These are phyloP conservation scores for Leptinotarsa lineolata DNA, from an alignment of 1,140 invertebrate genomes.

Conservation along the genomic window DNA sequence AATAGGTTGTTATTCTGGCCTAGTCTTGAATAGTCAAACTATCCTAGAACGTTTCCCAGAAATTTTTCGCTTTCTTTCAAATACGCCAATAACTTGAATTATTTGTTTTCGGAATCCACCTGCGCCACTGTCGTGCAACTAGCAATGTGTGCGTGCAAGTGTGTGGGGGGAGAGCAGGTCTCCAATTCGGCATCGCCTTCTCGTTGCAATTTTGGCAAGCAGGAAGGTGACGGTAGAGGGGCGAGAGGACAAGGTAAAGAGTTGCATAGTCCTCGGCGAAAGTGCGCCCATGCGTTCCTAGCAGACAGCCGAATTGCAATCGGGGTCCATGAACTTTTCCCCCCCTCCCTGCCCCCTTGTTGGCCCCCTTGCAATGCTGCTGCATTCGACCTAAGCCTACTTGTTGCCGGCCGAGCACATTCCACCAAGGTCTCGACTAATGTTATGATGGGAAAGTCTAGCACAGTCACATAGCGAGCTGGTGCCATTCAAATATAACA, in stretches of 20 bases:
- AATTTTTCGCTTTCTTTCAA: too few relatives aligned
- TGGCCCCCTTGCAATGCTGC: slow-evolving; percentile 36
- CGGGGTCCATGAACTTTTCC: slow-evolving; percentile 49
- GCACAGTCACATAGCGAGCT: slow-evolving; percentile 13
- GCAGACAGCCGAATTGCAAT: slow-evolving; percentile 55
- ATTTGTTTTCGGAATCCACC: neutral
- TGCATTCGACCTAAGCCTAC: slow-evolving; percentile 41
- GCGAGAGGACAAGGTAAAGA: slow-evolving; percentile 39
- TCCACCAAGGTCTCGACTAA: slow-evolving; percentile 36
- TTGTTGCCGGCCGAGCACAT: slow-evolving; percentile 40
- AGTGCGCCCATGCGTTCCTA: slow-evolving; percentile 56
- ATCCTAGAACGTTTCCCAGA: too few relatives aligned
- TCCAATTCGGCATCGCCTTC: slow-evolving; percentile 22
- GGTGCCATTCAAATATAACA: slow-evolving; percentile 2
- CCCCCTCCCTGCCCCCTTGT: neutral
- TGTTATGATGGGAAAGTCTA: slow-evolving; percentile 15
- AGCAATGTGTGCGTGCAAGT: slow-evolving; percentile 25
- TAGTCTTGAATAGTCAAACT: too few relatives aligned
- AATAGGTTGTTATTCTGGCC: too few relatives aligned
- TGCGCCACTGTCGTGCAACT: slow-evolving; percentile 17
- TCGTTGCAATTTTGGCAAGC: slow-evolving; percentile 40
- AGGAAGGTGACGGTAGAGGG: slow-evolving; percentile 24
- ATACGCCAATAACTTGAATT: too few relatives aligned
- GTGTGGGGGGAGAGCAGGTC: slow-evolving; percentile 30
- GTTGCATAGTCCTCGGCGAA: slow-evolving; percentile 52